A percentile compares a stretch with the other conserved stretches of the same genome.
These are phyloP conservation scores for Caracal caracal DNA, from an alignment of 2,113 vertebrate species.

Conservation along the genomic window DNA sequence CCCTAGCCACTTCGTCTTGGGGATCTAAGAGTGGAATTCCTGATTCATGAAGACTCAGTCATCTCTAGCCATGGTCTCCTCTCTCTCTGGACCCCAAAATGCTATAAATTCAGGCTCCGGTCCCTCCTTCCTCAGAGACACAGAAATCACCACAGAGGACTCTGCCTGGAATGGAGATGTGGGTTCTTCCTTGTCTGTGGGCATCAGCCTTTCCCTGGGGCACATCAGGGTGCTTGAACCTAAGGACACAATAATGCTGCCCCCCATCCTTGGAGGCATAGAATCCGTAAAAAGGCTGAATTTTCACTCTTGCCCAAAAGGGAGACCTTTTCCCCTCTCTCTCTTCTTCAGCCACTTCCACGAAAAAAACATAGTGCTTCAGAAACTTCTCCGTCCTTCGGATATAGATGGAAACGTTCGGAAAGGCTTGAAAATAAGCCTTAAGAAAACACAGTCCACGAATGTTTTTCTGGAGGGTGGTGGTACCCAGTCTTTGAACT, in stretches of 20 bases:
- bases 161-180: not conserved
- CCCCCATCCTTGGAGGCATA: fast-evolving
- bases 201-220: not conserved
- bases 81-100: not conserved
- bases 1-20: not conserved
- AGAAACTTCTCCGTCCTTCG: not conserved
- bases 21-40: not conserved
- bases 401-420: not conserved
- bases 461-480: not conserved
- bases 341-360: not conserved
- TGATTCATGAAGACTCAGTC: not conserved
- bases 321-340: not conserved
- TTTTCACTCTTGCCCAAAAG: not conserved
- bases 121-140: too few relatives aligned
- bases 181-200: not conserved
- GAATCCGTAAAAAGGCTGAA: not conserved
- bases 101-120: not conserved
- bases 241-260: not conserved
- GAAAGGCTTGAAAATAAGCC: not conserved
- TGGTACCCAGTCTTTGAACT: not conserved
- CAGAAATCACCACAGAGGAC: not conserved
- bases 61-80: not conserved
- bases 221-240: not conserved
- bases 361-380: not conserved
- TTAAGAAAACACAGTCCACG: not conserved